Evolutionary conservation across 92 coral and sea anemone species (phyloP), one percentile per base, ranked within the genome.

Genomic region (Parazoanthus darwini): DNA sequence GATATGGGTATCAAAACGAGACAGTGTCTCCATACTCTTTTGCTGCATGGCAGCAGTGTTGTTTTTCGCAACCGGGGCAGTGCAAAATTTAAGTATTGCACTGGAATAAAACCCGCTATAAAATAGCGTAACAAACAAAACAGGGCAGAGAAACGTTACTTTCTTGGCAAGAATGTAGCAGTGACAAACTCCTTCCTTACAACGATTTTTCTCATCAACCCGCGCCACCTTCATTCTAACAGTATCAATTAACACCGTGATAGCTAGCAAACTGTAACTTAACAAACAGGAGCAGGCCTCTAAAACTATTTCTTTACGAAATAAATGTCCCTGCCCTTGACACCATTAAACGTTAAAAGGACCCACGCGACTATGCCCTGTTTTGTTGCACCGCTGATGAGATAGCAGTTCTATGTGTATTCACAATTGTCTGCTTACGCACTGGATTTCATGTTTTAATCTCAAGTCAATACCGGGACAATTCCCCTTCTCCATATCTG

Each of bases 41-140:
- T 68, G 87, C 87, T 84, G 78, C 87, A 84, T 72, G 74, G 87
- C 87, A 84, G 87, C 87, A 48, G 36, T 71, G 65, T 46, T 70
- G 87, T 84, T 82, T 11, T 66, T 70, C 46, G 25, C 79, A 84
- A 84, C 68, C 75, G 78, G 48, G 15, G 63, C 79, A 84, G 87
- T 72, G 78, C 79, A 84, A 15, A n/a, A 20, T 82, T 82, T 67
- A 66, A 66, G 76, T 65, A 82, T 56, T 26, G 79, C 78, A 84
- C 79, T 51, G 66, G 68, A 84, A 74, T 36, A 42, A 84, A 26
- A 71, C 37, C 75, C 63, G 33, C 56, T 84, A 84, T 29, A 29
- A 13, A 82, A 25, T 44, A 70, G 26, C 18, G 67, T 44, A 13
- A 38, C 25, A 8, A 11, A 20, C 80, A 42, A 79, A 50, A 79